phyloP scores from a whole-genome alignment of 2,797 vertebrate genomes.

The Anomalospiza imberbis region DNA sequence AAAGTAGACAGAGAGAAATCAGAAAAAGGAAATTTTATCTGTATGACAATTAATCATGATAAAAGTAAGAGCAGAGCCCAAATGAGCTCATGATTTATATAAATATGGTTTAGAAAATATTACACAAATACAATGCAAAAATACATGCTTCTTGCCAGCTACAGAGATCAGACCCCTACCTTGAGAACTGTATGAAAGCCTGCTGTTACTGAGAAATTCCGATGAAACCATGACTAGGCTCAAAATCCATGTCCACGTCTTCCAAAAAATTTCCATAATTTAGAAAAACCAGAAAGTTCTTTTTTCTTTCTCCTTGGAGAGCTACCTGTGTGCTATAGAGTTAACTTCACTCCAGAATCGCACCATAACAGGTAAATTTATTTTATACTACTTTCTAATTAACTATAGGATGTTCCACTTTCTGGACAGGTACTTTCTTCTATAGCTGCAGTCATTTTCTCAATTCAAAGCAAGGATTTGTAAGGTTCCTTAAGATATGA shows the following conservation, averaged over 20 bases:
- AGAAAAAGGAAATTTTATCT: not conserved
- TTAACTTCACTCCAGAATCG: conserved; percentile 78
- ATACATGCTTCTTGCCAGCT: not conserved
- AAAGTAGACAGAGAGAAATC: not conserved
- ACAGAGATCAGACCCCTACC: conserved; percentile 79
- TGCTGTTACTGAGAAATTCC: conserved; percentile 86
- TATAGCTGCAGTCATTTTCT: conserved; percentile 84
- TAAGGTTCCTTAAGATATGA: conserved; percentile 75
- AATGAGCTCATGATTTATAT: not conserved
- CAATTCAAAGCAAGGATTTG: conserved; percentile 68
- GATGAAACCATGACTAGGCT: conserved; percentile 94
- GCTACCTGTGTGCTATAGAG: conserved; percentile 84
- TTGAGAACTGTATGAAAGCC: conserved; percentile 93
- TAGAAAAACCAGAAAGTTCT: conserved; percentile 75
- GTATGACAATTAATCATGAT: not conserved
- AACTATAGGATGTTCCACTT: conserved; percentile 74
- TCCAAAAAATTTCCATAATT: conserved; percentile 99
- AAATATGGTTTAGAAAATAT: not conserved
- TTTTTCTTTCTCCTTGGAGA: conserved; percentile 65
- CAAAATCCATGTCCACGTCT: conserved; percentile 97
- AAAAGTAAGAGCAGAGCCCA: not conserved
- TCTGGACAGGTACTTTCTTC: conserved; percentile 75
- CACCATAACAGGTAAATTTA: conserved; percentile 87
- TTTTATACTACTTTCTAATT: conserved; percentile 68
- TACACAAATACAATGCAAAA: not conserved